Conservation (phyloP, 2,888 invertebrate genomes). For the Tryphoninae sp. region DNA sequence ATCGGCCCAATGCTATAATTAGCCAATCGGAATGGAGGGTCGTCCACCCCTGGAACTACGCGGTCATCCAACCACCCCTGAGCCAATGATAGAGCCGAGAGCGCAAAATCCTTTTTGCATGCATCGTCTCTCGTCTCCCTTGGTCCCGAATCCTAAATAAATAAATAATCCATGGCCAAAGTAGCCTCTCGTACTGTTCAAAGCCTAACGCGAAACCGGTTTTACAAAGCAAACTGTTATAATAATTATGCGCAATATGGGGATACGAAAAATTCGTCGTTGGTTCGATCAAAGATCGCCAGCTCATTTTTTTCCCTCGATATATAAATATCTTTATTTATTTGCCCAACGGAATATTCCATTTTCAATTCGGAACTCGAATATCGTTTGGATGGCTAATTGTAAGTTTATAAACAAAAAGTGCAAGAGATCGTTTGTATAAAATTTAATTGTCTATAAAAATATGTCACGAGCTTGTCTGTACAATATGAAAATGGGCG, state of each 20-base stretch:
- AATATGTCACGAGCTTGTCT: too few species aligned
- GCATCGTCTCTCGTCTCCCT: background rate
- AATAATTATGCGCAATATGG: background rate
- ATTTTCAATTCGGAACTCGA: too few species aligned
- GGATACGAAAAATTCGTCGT: background rate
- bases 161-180: conserved; percentile 56
- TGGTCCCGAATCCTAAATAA: conserved; percentile 9
- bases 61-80: conserved; percentile 38
- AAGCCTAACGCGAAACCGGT: conserved; percentile 12
- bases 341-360: too few species aligned
- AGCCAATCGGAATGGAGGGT: conserved; percentile 75
- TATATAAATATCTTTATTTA: too few species aligned
- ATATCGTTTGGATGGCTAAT: too few species aligned
- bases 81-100: conserved; percentile 72
- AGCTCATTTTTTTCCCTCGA: background rate
- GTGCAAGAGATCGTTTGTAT: too few species aligned
- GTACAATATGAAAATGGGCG: too few species aligned
- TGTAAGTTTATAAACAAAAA: too few species aligned
- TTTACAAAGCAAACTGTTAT: background rate
- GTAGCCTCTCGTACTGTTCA: background rate
- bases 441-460: too few species aligned
- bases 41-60: conserved; percentile 36
- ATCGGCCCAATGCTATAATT: conserved; percentile 70
- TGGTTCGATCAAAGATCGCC: background rate
- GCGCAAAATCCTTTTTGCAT: conserved; percentile 25